phyloP scores from a whole-genome alignment of 2,888 invertebrate genomes.

The Drosophila melanosoma region DNA sequence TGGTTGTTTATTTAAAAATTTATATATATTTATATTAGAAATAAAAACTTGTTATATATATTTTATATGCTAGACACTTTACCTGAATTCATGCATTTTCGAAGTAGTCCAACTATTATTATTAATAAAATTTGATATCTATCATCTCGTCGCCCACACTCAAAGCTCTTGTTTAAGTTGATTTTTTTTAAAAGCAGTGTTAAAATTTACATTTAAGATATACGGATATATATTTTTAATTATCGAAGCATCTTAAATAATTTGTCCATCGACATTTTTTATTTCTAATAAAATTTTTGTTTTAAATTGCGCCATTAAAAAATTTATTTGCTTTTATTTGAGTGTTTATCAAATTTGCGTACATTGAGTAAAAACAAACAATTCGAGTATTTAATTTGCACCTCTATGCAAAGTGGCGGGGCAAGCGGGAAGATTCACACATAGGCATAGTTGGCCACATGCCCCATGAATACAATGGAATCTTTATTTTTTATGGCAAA shows the following conservation, averaged over 20 bases:
- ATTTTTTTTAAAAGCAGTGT: neutral
- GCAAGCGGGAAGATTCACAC: constrained; percentile 33
- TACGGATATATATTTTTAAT: neutral
- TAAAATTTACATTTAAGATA: neutral
- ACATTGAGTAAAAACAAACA: constrained; percentile 35
- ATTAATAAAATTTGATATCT: neutral
- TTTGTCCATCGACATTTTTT: neutral
- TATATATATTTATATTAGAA: neutral
- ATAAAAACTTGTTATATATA: neutral
- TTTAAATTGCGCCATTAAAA: constrained; percentile 17
- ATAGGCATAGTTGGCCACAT: constrained; percentile 80
- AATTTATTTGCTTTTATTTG: constrained; percentile 42
- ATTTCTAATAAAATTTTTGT: constrained; percentile 12
- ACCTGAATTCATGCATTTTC: neutral
- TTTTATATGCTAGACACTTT: neutral
- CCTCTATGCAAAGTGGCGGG: constrained; percentile 1
- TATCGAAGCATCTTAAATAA: neutral
- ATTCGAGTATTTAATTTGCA: constrained; percentile 39
- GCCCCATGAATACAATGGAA: constrained; percentile 81
- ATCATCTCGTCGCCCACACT: neutral
- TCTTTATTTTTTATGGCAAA: constrained; percentile 79
- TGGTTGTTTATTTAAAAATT: neutral
- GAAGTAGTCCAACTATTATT: neutral
- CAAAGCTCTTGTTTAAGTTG: neutral
- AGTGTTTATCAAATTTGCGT: constrained; percentile 49